These are phyloP conservation scores for Dione juno DNA, from an alignment of 2,888 invertebrate species.

Conservation along the genomic window DNA sequence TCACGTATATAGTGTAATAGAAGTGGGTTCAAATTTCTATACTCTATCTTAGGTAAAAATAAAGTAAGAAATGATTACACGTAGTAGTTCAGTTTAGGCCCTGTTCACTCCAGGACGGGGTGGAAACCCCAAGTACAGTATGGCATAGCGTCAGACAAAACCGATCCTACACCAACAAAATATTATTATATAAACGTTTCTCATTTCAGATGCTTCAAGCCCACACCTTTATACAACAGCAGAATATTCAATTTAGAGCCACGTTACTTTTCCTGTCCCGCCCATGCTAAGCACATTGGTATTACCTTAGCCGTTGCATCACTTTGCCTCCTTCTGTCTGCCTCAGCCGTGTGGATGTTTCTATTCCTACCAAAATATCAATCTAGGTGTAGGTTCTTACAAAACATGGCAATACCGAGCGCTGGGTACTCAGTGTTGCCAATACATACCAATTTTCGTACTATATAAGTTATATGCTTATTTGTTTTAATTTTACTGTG, in stretches of 20 bases:
- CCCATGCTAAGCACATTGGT: conserved; percentile 52
- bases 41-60: too few species aligned
- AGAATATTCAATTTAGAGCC: conserved; percentile 71
- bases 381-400: conserved; percentile 52
- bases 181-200: neutral
- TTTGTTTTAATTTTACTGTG: neutral
- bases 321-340: conserved; percentile 56
- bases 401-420: conserved; percentile 51
- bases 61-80: too few species aligned
- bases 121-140: too few species aligned
- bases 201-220: conserved; percentile 77
- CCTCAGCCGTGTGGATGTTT: conserved; percentile 68
- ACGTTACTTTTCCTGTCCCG: conserved; percentile 71
- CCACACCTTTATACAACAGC: conserved; percentile 67
- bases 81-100: too few species aligned
- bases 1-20: too few species aligned
- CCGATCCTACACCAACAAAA: too few species aligned
- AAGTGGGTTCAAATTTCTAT: too few species aligned
- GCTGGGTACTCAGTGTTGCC: conserved; percentile 64
- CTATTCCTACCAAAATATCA: conserved; percentile 61
- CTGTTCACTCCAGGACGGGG: too few species aligned
- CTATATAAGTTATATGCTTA: conserved; percentile 25
- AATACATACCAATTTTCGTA: conserved; percentile 44
- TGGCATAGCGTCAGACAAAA: too few species aligned
- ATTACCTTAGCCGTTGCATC: conserved; percentile 56